phyloP scores from a whole-genome alignment of 2,888 invertebrate species.

The Agonopterix subpropinquella region DNA sequence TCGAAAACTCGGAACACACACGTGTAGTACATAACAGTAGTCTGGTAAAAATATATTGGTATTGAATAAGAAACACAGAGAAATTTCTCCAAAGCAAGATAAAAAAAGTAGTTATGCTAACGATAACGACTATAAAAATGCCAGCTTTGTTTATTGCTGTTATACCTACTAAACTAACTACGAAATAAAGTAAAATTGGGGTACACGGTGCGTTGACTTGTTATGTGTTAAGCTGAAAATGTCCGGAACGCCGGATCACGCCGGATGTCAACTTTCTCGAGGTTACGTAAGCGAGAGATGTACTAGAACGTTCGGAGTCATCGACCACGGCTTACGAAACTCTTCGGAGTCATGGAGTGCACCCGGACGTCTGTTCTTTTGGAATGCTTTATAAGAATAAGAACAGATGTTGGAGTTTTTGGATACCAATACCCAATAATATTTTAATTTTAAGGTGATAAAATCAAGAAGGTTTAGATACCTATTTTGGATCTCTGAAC shows the following conservation, averaged over 20 bases:
- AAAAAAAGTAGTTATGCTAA: too few relatives aligned
- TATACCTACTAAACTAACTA: background rate
- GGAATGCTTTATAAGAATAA: slow-evolving; percentile 15
- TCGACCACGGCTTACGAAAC: slow-evolving; percentile 74
- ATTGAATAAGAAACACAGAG: too few relatives aligned
- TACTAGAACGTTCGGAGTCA: slow-evolving; percentile 72
- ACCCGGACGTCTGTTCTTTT: slow-evolving; percentile 34
- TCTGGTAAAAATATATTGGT: too few relatives aligned
- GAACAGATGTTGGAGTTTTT: slow-evolving; percentile 11
- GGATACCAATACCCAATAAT: background rate
- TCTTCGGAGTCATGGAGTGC: slow-evolving; percentile 35
- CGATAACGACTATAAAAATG: too few relatives aligned
- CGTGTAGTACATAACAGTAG: too few relatives aligned
- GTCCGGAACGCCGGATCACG: slow-evolving; percentile 45
- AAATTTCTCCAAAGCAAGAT: too few relatives aligned
- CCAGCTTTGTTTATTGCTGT: background rate
- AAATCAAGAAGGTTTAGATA: too few relatives aligned
- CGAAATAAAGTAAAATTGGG: slow-evolving; percentile 16
- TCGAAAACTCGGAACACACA: too few relatives aligned
- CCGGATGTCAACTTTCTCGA: slow-evolving; percentile 73
- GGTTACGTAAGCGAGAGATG: slow-evolving; percentile 66
- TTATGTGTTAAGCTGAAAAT: slow-evolving; percentile 24
- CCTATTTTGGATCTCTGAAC: too few relatives aligned
- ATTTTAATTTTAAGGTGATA: too few relatives aligned
- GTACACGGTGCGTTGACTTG: slow-evolving; percentile 39